phyloP scores from a whole-genome alignment of 37 sponge, comb jelly and placozoan species.

The Aplysina aerophoba region DNA sequence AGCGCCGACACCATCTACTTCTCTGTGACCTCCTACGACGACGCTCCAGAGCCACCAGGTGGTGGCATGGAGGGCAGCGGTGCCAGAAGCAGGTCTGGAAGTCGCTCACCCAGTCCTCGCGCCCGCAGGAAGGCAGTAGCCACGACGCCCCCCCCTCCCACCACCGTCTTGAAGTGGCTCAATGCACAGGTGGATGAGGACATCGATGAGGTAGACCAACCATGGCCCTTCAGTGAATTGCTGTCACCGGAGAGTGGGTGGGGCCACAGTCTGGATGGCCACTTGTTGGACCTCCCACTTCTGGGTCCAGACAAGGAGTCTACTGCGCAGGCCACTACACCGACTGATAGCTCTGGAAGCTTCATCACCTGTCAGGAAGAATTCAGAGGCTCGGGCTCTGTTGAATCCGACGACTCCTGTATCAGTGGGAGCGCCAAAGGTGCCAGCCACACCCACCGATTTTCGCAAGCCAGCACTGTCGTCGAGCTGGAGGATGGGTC shows the following conservation, averaged over 20 bases:
- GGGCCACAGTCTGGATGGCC: not conserved
- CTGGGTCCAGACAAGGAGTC: not conserved
- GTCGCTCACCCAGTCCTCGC: not conserved
- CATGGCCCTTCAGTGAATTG: conserved; percentile 79
- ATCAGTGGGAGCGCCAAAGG: too few species aligned
- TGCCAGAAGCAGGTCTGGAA: not conserved
- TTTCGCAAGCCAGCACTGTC: too few species aligned
- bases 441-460: too few species aligned
- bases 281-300: not conserved
- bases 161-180: conserved; percentile 56
- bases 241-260: not conserved
- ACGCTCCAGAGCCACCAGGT: conserved; percentile 25
- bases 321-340: not conserved
- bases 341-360: conserved; percentile 1
- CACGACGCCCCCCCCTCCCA: conserved; percentile 42
- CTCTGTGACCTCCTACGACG: conserved; percentile 78
- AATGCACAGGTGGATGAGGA: conserved; percentile 25
- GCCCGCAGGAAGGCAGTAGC: conserved; percentile 46
- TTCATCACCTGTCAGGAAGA: not conserved
- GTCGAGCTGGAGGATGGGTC: too few species aligned
- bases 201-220: conserved; percentile 29
- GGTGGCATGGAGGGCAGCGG: not conserved
- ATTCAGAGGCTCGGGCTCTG: too few species aligned
- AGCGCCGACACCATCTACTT: conserved; percentile 61
- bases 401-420: too few species aligned